Conservation (phyloP, 1,140 invertebrate species). For the Polypedilum pembai region DNA sequence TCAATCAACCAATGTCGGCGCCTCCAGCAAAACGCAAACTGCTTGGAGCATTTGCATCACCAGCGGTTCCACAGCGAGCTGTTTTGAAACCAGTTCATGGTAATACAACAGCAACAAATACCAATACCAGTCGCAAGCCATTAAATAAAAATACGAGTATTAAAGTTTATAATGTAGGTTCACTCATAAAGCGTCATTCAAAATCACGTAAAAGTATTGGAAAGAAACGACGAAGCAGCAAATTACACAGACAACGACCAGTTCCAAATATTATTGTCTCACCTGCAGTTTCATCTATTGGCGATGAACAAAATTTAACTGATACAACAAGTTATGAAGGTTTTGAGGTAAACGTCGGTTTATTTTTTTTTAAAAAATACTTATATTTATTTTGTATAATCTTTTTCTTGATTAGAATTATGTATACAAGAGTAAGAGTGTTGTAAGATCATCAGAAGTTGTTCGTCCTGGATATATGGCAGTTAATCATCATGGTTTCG, state of each 20-base stretch:
- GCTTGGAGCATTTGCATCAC: background rate
- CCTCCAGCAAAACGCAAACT: conserved; percentile 3
- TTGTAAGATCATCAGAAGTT: conserved; percentile 1
- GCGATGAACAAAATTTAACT: background rate
- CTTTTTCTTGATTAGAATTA: background rate
- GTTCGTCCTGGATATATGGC: background rate
- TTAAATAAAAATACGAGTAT: background rate
- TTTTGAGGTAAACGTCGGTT: conserved; percentile 3
- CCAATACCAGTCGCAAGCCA: background rate
- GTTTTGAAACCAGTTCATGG: background rate
- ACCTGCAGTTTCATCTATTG: no score
- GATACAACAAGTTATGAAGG: background rate
- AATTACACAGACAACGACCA: background rate
- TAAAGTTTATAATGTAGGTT: conserved; percentile 20
- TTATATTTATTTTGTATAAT: no score
- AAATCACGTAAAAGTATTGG: conserved; percentile 5
- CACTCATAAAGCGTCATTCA: background rate
- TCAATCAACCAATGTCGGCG: background rate
- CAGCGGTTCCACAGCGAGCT: background rate
- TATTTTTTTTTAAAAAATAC: no score
- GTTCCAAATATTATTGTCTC: background rate
- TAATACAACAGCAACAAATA: background rate
- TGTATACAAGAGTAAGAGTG: background rate
- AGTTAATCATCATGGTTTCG: conserved; percentile 15
- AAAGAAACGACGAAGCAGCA: background rate